Base-by-base conservation (phyloP, 1,140 invertebrate genomes). In the Drosophila takahashii region DNA sequence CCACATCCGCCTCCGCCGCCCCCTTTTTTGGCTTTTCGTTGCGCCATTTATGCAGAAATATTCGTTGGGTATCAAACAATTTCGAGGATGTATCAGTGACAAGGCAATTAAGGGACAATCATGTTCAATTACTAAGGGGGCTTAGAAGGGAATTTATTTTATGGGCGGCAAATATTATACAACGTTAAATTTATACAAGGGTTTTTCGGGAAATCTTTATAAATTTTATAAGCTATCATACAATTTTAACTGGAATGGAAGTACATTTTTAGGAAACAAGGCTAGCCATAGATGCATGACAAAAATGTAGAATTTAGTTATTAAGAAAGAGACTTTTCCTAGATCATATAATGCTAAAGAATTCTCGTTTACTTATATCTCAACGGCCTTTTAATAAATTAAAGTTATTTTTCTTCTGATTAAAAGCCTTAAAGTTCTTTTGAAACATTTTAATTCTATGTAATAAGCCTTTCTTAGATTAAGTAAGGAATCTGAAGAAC, bases 21-120 rank as follows among this genome's bases (percentile, higher is more conserved):
- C 29, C 50, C 44, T 62, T 67, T 73, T 45, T 84, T 54, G 16
- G 41, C 47, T 66, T 79, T 81, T 85, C 66, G 48, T 44, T 72
- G 57, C 47, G 50, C 48, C 59, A 81, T 79, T 81, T 86, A 78
- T 73, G 67, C 64, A 57, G 51, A 70, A 70, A 70, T 70, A 47
- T 70, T 48, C 67, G 42, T 45, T 26, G 41, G 67, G 67, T 57
- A 70, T 70, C 64, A 54, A 10, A 15, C 4, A 47, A 70, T 57
- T 71, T 39, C 22, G 27, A 26, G 65, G 67, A 15, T 32, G 10
- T 52, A 62, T 79, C 69, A 44, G 56, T 78, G 34, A 56, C 62
- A 44, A n/a, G 45, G n/a, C 52, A 76, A 76, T 77, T 77, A 50
- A 27, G 41, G 50, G 18, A 39, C 32, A 54, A 70, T 69, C 8